phyloP scores from a whole-genome alignment of 1,140 invertebrate genomes.

The Eufriesea mexicana region DNA sequence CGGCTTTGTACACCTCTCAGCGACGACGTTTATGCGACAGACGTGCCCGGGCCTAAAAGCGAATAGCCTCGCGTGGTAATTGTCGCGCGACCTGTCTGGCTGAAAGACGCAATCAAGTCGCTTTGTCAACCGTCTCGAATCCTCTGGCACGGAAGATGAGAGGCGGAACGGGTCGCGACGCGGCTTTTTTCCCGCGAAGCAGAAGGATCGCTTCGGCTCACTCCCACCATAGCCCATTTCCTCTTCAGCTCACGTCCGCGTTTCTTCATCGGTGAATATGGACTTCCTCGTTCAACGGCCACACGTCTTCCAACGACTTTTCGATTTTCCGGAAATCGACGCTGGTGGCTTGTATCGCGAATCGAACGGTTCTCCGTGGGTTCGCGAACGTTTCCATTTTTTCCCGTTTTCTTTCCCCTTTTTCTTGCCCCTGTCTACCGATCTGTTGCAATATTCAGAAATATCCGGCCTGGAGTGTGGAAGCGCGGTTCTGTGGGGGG shows the following conservation, averaged over 20 bases:
- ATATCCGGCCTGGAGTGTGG: not conserved
- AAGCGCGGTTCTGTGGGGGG: not conserved
- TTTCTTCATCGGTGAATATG: slow-evolving; percentile 21
- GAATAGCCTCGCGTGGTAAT: slow-evolving; percentile 2
- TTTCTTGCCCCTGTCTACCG: too few relatives aligned
- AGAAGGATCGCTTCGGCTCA: not conserved
- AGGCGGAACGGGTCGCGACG: not conserved
- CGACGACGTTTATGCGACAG: not conserved
- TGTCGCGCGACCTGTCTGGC: not conserved
- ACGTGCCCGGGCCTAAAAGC: not conserved
- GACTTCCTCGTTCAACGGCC: slow-evolving; percentile 32
- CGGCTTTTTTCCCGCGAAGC: not conserved
- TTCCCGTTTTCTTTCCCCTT: not conserved
- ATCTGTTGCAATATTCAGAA: slow-evolving; percentile 8
- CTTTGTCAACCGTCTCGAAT: not conserved
- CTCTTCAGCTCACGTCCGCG: slow-evolving; percentile 14
- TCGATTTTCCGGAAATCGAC: slow-evolving; percentile 14
- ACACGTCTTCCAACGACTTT: not conserved
- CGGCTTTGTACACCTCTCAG: too few relatives aligned
- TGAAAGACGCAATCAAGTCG: slow-evolving; percentile 29
- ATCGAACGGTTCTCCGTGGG: not conserved
- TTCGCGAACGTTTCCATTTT: not conserved
- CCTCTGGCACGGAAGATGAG: slow-evolving; percentile 5
- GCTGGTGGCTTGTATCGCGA: not conserved
- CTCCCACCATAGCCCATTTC: not conserved